Base-by-base conservation (phyloP, 30 jellyfish, hydroid and myxozoan genomes). In the Hydractinia echinata region DNA sequence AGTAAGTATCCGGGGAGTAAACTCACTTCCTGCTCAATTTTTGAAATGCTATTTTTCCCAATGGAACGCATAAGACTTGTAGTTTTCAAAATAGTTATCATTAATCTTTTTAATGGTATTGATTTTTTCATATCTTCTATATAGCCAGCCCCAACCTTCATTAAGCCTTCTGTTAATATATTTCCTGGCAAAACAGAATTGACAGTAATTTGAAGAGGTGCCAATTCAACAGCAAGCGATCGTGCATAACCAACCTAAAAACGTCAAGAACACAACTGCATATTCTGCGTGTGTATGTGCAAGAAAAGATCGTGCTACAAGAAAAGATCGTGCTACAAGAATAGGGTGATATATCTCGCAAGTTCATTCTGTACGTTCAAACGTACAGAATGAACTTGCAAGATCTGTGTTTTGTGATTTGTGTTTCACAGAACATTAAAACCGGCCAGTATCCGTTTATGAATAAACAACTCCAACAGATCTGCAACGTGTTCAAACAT, bases 61-160 rank as follows among this genome's bases (percentile, higher is more conserved):
- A 58, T 58, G 69, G 19, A 58, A 3, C 1, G 19, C 69, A 13
- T 58, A 16, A n/a, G 1, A 1, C 69, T 58, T 16, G 18, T 58
- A 0, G 18, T 16, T 11, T 58, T 1, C 19, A 16, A 58, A 11
- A 11, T 11, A 11, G 15, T n/a, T n/a, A n/a, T n/a, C n/a, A n/a
- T n/a, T 67, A 67, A 30, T 67, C 78, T n/a, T 67, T 67, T 67
- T 67, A 67, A 48, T 67, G 78, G 78, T 10, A 67, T 30, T 16
- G 78, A 10, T 67, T 67, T 67, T 30, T n/a, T 67, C 52, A 21
- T 67, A 21, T 13, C 51, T 11, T 15, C 78, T 10, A 67, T 13
- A 67, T 67, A 67, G 11, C 39, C 78, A 67, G 4, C 78, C 11
- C 78, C 78, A 15, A 67, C 1, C 50, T 13, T 48, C 20, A 13